phyloP scores from a whole-genome alignment of 2,888 invertebrate species.

The Philonicus albiceps region DNA sequence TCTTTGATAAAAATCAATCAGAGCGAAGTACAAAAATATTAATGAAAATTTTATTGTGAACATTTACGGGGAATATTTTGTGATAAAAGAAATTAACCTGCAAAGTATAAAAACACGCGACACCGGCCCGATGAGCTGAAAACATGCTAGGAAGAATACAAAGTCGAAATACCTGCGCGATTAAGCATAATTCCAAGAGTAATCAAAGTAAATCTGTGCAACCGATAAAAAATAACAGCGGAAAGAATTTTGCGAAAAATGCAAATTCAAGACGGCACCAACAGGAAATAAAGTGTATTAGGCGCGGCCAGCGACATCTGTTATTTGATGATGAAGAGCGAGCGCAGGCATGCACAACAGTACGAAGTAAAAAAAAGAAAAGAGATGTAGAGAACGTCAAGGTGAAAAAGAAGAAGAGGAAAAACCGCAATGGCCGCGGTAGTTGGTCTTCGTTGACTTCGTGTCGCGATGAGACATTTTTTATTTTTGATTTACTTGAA shows the following conservation, averaged over 20 bases:
- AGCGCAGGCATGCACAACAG: neutral
- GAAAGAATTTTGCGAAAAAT: neutral
- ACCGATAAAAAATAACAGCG: neutral
- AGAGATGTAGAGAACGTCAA: conserved; percentile 9
- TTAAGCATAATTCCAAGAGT: neutral
- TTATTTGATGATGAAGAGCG: conserved; percentile 1
- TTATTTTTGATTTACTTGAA: neutral
- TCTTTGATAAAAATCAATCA: neutral
- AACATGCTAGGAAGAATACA: conserved; percentile 19
- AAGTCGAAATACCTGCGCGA: neutral
- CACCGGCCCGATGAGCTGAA: neutral
- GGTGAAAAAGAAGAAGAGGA: conserved; percentile 52
- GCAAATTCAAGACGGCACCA: neutral
- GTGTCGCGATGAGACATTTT: conserved; percentile 4
- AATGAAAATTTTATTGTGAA: neutral
- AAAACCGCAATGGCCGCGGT: conserved; percentile 45
- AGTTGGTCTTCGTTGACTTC: conserved; percentile 38
- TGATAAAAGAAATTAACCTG: neutral
- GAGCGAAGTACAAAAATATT: neutral
- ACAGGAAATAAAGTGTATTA: conserved; percentile 17
- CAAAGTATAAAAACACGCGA: neutral
- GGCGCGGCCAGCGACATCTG: conserved; percentile 26
- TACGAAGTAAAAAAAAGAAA: neutral
- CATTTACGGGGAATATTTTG: neutral
- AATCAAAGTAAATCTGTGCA: neutral